Conservation (phyloP, 2,888 invertebrate species). For the Chrysolina haemoptera region DNA sequence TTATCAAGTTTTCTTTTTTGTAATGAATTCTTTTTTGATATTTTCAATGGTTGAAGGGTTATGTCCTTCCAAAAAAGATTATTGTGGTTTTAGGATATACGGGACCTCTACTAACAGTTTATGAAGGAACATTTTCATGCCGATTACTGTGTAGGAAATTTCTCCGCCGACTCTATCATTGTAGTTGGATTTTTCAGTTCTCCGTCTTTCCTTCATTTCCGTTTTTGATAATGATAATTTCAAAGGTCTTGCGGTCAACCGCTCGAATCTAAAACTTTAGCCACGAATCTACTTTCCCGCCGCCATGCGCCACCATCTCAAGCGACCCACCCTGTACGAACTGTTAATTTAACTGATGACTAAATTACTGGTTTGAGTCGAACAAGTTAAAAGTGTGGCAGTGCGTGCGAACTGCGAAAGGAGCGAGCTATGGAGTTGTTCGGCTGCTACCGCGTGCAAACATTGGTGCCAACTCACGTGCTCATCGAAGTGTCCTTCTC, state of each 20-base stretch:
- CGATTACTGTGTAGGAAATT: too few species aligned
- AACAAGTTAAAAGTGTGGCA: conserved; percentile 27
- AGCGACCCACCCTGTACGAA: background rate
- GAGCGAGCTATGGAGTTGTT: conserved; percentile 45
- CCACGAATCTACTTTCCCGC: background rate
- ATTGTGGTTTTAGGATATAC: too few species aligned
- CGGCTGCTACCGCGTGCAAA: conserved; percentile 40
- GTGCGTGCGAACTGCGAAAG: conserved; percentile 28
- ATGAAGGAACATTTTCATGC: too few species aligned
- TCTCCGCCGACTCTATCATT: too few species aligned
- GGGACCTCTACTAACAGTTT: too few species aligned
- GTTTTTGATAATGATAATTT: background rate
- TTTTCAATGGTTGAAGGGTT: too few species aligned
- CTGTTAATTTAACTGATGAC: conserved; percentile 17
- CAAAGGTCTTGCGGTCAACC: background rate
- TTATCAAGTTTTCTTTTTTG: too few species aligned
- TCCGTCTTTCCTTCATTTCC: background rate
- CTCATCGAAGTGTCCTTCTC: conserved; percentile 27
- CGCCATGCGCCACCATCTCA: background rate
- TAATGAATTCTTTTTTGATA: too few species aligned
- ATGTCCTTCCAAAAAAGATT: too few species aligned
- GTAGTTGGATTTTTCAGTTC: too few species aligned
- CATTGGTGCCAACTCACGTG: conserved; percentile 16
- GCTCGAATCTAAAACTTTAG: background rate
- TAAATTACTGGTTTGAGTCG: conserved; percentile 29